A percentile compares a stretch with the other conserved stretches of the same genome.
phyloP scores from a whole-genome alignment of 2,888 invertebrate genomes.

The Cheilosia urbana region DNA sequence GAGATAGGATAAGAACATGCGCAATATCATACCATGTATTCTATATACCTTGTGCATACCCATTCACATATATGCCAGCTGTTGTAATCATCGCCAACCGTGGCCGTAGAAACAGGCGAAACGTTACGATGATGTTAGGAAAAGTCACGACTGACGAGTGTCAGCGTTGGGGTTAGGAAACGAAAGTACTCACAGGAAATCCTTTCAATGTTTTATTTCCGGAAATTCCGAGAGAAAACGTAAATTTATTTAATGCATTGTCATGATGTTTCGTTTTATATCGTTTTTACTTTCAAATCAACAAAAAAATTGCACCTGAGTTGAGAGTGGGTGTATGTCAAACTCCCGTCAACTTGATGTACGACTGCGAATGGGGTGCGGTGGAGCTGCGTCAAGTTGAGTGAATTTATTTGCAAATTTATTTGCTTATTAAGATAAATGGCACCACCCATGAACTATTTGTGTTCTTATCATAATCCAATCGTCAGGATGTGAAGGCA shows the following conservation, averaged over 20 bases:
- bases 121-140: not conserved
- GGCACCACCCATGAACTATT: constrained; percentile 48
- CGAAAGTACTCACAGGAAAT: constrained; percentile 49
- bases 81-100: not conserved
- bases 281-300: constrained; percentile 21
- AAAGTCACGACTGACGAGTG: constrained; percentile 2
- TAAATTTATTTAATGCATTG: constrained; percentile 65
- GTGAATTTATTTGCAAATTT: constrained; percentile 58
- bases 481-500: constrained; percentile 1
- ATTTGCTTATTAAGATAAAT: constrained; percentile 54
- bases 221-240: constrained; percentile 52
- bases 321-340: constrained; percentile 3
- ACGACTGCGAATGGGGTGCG: not conserved
- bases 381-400: constrained; percentile 30
- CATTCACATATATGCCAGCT: constrained; percentile 11
- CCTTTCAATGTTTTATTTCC: constrained; percentile 59
- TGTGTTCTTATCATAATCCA: constrained; percentile 46
- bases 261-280: constrained; percentile 49
- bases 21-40: too few species aligned
- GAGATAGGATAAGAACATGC: too few species aligned
- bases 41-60: too few species aligned
- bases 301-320: not conserved
- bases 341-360: constrained; percentile 29
- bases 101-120: not conserved
- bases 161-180: constrained; percentile 5